Evolutionary conservation across 2,888 invertebrate genomes (phyloP).

Genomic region (Philopedon plagiatum): DNA sequence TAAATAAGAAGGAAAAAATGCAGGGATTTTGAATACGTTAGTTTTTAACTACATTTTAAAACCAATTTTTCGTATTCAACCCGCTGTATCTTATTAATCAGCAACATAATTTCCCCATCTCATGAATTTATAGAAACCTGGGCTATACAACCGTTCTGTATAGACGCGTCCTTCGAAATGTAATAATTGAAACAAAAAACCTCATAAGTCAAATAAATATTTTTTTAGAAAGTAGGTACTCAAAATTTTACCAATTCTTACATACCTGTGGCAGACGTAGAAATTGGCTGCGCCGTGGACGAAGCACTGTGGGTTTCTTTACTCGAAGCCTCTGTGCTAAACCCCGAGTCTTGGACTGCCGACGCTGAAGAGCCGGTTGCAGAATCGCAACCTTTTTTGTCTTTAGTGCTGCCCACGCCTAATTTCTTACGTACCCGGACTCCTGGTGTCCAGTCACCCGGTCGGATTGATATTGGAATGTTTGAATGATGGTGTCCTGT

Average conservation of each 20-base stretch:
- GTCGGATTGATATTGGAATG: conserved; percentile 70
- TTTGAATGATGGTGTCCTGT: conserved; percentile 66
- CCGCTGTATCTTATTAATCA: too few relatives aligned
- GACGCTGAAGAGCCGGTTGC: conserved; percentile 43
- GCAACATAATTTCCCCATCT: too few relatives aligned
- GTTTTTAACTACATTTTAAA: too few relatives aligned
- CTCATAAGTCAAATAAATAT: too few relatives aligned
- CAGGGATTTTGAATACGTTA: too few relatives aligned
- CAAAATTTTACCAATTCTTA: not conserved
- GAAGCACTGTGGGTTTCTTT: conserved; percentile 84
- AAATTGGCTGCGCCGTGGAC: conserved; percentile 73
- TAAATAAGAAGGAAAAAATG: too few relatives aligned
- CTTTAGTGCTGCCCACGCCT: conserved; percentile 60
- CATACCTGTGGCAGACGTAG: conserved; percentile 60
- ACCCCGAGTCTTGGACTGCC: conserved; percentile 87
- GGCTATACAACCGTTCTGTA: too few relatives aligned
- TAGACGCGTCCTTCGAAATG: too few relatives aligned
- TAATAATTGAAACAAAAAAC: too few relatives aligned
- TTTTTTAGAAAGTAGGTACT: too few relatives aligned
- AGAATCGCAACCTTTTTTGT: conserved; percentile 68
- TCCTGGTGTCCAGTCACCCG: conserved; percentile 85
- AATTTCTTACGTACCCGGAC: conserved; percentile 77
- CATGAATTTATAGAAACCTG: too few relatives aligned
- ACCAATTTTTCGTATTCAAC: too few relatives aligned
- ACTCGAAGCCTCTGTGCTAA: conserved; percentile 90